These are phyloP conservation scores for Erethizon dorsatum DNA, from an alignment of 2,797 vertebrate genomes.

Conservation along the genomic window DNA sequence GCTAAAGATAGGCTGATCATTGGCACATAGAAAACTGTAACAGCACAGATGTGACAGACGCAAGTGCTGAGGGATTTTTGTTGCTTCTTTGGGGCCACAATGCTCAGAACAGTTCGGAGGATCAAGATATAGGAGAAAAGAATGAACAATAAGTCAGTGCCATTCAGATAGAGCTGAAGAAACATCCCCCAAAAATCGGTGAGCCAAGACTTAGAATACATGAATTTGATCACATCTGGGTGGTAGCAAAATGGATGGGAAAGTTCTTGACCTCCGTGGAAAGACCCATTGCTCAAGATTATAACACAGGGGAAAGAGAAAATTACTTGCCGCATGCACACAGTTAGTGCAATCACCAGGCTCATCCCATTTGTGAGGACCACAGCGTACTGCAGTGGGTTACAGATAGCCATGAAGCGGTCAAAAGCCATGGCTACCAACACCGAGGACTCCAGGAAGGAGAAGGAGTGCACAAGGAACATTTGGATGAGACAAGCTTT, in stretches of 20 bases:
- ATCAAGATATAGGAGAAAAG: constrained; percentile 87
- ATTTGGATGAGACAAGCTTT: constrained; percentile 88
- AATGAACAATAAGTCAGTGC: constrained; percentile 80
- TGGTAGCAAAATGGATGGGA: constrained; percentile 86
- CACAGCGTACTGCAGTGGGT: constrained; percentile 80
- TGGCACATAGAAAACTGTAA: constrained; percentile 81
- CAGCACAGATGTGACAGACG: constrained; percentile 82
- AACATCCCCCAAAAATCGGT: constrained; percentile 79
- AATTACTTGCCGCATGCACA: constrained; percentile 80
- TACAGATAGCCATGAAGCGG: constrained; percentile 82
- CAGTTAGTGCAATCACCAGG: constrained; percentile 79
- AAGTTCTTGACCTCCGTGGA: constrained; percentile 78
- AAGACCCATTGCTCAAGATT: constrained; percentile 74
- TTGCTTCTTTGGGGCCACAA: constrained; percentile 86
- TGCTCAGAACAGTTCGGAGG: constrained; percentile 88
- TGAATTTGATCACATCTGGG: constrained; percentile 81
- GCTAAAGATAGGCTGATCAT: constrained; percentile 82
- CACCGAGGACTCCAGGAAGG: constrained; percentile 89
- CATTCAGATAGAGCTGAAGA: constrained; percentile 77
- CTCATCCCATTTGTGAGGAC: constrained; percentile 82
- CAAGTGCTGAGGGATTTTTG: constrained; percentile 80
- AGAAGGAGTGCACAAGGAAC: constrained; percentile 88
- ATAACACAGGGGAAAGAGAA: constrained; percentile 82
- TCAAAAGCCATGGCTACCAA: constrained; percentile 89
- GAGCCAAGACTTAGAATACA: constrained; percentile 66